A percentile compares a stretch with the other conserved stretches of the same genome.
phyloP scores from a whole-genome alignment of 2,797 vertebrate genomes.

The Dendrocincla tyrannina region DNA sequence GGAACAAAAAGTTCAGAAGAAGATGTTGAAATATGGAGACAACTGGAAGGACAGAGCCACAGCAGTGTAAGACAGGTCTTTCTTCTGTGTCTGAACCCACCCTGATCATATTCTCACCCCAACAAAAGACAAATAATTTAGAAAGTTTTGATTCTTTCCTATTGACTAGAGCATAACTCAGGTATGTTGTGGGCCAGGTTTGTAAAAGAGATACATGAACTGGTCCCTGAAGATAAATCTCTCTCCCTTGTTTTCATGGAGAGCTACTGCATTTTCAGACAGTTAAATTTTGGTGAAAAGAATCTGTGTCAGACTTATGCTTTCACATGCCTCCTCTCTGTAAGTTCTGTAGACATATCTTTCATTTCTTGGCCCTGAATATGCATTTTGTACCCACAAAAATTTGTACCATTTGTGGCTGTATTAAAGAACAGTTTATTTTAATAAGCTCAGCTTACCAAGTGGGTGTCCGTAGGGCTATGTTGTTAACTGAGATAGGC shows the following conservation, averaged over 20 bases:
- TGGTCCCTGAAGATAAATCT: not conserved
- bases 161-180: not conserved
- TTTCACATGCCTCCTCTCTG: not conserved
- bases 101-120: accelerated
- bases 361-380: not conserved
- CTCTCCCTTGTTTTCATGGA: not conserved
- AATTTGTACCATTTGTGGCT: not conserved
- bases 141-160: not conserved
- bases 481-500: not conserved
- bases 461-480: not conserved
- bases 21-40: not conserved
- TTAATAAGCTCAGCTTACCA: not conserved
- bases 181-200: not conserved
- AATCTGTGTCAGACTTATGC: not conserved
- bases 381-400: not conserved
- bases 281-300: not conserved
- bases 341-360: not conserved
- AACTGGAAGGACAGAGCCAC: not conserved
- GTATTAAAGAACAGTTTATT: not conserved
- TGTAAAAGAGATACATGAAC: not conserved
- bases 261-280: not conserved
- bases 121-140: not conserved
- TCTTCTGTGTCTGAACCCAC: not conserved
- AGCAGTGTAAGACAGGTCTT: not conserved
- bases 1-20: not conserved